phyloP scores from a whole-genome alignment of 2,797 vertebrate genomes.

The Anniella stebbinsi region DNA sequence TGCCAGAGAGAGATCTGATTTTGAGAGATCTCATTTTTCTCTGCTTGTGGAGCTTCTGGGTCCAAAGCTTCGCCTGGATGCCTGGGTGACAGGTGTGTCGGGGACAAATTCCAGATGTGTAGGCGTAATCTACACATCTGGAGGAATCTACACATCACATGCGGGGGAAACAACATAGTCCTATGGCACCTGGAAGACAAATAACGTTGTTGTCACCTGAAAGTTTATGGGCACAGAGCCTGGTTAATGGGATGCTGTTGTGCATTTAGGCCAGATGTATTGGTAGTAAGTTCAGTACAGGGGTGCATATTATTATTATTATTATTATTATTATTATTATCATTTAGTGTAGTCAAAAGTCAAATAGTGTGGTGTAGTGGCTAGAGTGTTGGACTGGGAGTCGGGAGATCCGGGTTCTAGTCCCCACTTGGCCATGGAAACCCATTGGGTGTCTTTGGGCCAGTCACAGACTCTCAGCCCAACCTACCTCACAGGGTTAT shows the following conservation, averaged over 20 bases:
- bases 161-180: neutral
- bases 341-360: neutral
- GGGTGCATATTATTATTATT: neutral
- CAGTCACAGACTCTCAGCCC: too few species aligned
- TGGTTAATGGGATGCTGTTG: neutral
- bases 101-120: constrained; percentile 27
- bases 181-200: neutral
- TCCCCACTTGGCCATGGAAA: too few species aligned
- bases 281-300: neutral
- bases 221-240: neutral
- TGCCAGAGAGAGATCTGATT: too few species aligned
- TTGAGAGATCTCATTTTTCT: constrained; percentile 18
- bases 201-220: neutral
- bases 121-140: neutral
- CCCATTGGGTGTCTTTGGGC: too few species aligned
- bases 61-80: neutral
- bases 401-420: too few species aligned
- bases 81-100: neutral
- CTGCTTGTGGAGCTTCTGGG: neutral
- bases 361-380: too few species aligned
- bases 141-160: too few species aligned
- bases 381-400: too few species aligned
- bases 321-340: neutral
- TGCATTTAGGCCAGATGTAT: too few species aligned
- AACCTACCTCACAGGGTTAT: too few species aligned